Evolutionary conservation across 1,140 invertebrate genomes (phyloP).

Genomic region (Heliconius congener): DNA sequence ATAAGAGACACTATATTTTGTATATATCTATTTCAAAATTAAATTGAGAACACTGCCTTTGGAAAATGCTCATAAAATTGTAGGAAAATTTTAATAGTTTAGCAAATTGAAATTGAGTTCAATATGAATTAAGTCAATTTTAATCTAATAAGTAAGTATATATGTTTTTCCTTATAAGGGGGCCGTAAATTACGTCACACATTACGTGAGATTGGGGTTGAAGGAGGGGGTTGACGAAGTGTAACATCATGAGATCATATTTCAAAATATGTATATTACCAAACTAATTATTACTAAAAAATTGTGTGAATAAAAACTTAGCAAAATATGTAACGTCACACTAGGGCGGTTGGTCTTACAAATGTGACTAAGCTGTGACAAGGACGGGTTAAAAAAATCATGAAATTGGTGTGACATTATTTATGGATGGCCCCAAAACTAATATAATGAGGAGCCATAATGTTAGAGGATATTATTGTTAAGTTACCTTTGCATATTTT

Average conservation of each 20-base stretch:
- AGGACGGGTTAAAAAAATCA: no score
- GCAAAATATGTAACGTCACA: no score
- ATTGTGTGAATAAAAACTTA: no score
- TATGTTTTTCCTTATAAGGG: background rate
- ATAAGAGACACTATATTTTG: constrained; percentile 1
- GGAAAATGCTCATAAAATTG: constrained; percentile 52
- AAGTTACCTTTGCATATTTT: constrained; percentile 65
- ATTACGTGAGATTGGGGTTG: no score
- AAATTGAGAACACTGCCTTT: constrained; percentile 51
- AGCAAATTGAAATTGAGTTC: constrained; percentile 8
- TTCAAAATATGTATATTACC: no score
- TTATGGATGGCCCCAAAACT: constrained; percentile 10
- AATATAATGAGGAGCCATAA: constrained; percentile 65
- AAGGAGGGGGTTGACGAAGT: no score
- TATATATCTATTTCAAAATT: constrained; percentile 35
- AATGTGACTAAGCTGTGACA: no score
- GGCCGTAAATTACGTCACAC: no score
- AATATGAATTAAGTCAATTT: constrained; percentile 12
- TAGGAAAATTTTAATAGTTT: constrained; percentile 10
- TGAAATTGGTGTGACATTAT: no score
- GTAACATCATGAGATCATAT: no score
- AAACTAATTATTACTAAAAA: no score
- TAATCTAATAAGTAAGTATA: constrained; percentile 35
- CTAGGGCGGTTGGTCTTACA: no score
- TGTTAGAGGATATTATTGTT: constrained; percentile 56